Base-by-base conservation (phyloP, 1,140 invertebrate species). In the Drosophila saltans region DNA sequence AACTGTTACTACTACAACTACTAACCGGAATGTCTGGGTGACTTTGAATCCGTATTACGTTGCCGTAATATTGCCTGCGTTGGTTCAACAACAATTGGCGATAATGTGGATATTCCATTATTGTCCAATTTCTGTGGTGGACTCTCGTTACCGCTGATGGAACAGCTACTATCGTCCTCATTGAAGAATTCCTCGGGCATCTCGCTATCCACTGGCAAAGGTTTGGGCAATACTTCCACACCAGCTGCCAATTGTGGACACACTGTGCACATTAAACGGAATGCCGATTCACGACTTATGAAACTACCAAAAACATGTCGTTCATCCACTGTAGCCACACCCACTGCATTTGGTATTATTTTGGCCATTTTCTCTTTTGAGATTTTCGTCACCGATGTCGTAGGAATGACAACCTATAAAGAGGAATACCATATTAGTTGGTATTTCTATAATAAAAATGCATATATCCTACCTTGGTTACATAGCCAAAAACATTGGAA, bases 401-500 rank as follows among this genome's bases (percentile, higher is more conserved):
- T 95, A 21, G 97, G 97, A 91, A 98, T 97, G 73, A 97, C 92
- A 67, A 97, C 92, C 95, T 96, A 92, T 1, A 93, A 93, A 33
- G 1, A n/a, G 8, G 1, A 55, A 21, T 7, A 4, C 1, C 1
- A 4, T 36, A 4, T 2, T 39, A 62, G n/a, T 30, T 36, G 9
- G 8, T 4, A n/a, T 5, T 26, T 45, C 1, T 11, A 10, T 1
- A 5, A 41, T 10, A 16, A 2, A 2, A 41, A 6, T 2, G n/a
- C 1, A n/a, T 2, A 73, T 94, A n/a, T 1, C 73, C 94, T 93
- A 97, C 96, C 94, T 97, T 97, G 80, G 97, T 97, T 63, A 98
- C 96, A 93, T 97, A 97, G 68, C 97, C 97, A 92, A 98, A 97
- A 55, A 98, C 97, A 91, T 98, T 98, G 59, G 97, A 98, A 93